A percentile compares a stretch with the other conserved stretches of the same genome.
phyloP scores from a whole-genome alignment of 2,113 vertebrate species.

The Apodemus sylvaticus region DNA sequence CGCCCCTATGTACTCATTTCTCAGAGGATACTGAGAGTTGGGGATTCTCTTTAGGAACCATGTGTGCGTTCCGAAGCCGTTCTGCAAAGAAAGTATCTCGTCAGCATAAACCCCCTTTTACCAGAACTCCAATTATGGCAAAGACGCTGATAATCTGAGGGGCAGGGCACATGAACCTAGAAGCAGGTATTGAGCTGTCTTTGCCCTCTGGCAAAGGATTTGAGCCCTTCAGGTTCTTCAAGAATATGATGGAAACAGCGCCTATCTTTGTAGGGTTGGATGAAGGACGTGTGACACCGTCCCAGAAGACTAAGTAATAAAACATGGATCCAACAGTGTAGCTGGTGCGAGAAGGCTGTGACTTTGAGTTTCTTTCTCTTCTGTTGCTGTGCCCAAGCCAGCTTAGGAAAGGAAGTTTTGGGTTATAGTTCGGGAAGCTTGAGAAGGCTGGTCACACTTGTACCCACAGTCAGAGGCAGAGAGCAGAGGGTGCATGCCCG shows the following conservation, averaged over 20 bases:
- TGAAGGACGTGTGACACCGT: not conserved
- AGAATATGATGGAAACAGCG: not conserved
- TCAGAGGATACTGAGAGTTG: slow-evolving; percentile 86
- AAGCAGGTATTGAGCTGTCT: not conserved
- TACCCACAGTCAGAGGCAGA: not conserved
- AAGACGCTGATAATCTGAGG: not conserved
- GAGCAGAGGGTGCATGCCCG: not conserved
- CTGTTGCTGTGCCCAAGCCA: not conserved
- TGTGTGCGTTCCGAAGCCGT: slow-evolving; percentile 89
- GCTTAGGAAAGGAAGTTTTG: not conserved
- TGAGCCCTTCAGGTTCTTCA: not conserved
- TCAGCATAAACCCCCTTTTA: not conserved
- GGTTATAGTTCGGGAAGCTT: not conserved
- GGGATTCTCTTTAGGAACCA: slow-evolving; percentile 87
- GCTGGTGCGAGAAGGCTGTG: too few relatives aligned
- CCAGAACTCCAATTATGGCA: not conserved
- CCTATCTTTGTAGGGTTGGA: not conserved
- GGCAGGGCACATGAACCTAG: not conserved
- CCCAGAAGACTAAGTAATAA: not conserved
- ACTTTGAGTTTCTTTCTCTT: not conserved
- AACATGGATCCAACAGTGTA: not conserved
- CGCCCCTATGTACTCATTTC: slow-evolving; percentile 90
- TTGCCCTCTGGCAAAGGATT: not conserved
- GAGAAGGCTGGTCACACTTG: not conserved
- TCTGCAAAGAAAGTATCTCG: slow-evolving; percentile 82